These are phyloP conservation scores for Dicyrtomina minuta DNA, from an alignment of 2,888 invertebrate species.

Conservation along the genomic window DNA sequence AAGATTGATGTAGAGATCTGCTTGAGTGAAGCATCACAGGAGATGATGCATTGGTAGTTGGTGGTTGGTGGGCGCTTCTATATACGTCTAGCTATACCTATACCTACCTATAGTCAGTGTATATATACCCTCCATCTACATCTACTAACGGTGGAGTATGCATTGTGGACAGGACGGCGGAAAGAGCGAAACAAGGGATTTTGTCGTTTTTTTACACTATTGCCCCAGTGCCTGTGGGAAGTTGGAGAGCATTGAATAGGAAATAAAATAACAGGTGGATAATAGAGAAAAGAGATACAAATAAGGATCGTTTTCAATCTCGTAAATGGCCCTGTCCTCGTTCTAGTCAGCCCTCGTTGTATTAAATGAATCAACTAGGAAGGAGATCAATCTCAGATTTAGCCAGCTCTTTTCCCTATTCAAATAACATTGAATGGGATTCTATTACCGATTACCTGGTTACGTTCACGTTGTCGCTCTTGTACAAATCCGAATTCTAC, in stretches of 20 bases:
- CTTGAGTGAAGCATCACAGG: too few species aligned
- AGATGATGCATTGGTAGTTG: too few species aligned
- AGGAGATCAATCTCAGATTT: constrained; percentile 11
- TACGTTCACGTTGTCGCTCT: too few species aligned
- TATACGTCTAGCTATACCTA: too few species aligned
- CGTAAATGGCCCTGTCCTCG: constrained; percentile 23
- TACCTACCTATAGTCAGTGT: too few species aligned
- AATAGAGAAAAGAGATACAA: constrained; percentile 22
- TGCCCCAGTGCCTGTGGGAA: constrained; percentile 33
- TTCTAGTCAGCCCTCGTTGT: not conserved
- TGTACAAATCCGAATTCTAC: too few species aligned
- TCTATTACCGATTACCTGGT: constrained; percentile 10
- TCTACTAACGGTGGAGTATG: too few species aligned
- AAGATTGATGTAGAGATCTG: not conserved
- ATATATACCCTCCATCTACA: too few species aligned
- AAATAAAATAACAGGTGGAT: constrained; percentile 33
- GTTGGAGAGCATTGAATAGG: constrained; percentile 22
- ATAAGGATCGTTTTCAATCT: constrained; percentile 36
- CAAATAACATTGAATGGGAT: not conserved
- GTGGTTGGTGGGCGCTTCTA: too few species aligned
- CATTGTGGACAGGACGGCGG: not conserved
- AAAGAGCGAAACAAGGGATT: not conserved
- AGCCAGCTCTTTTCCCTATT: not conserved
- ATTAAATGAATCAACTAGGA: constrained; percentile 8
- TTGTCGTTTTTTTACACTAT: constrained; percentile 24